These are phyloP conservation scores for Palythoa caribaeorum DNA, from an alignment of 92 coral and sea anemone genomes.

Conservation along the genomic window DNA sequence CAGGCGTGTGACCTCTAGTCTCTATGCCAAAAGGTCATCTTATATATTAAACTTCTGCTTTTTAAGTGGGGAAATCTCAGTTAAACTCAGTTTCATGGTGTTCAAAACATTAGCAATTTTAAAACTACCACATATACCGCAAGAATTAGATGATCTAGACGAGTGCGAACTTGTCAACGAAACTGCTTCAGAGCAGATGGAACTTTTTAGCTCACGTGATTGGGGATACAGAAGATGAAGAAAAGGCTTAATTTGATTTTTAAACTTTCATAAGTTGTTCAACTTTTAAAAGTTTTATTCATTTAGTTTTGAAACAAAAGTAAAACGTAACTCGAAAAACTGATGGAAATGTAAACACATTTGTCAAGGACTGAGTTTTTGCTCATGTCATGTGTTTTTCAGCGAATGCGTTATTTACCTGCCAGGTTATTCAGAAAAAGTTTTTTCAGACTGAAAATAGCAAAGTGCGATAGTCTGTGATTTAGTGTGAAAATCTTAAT, in stretches of 20 bases:
- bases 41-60: too few species aligned
- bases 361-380: neutral
- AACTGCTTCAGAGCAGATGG: conserved; percentile 1
- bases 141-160: neutral
- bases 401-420: too few species aligned
- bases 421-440: too few species aligned
- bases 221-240: neutral
- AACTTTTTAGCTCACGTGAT: neutral
- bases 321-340: neutral
- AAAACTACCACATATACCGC: neutral
- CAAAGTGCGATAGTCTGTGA: too few species aligned
- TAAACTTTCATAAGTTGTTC: neutral
- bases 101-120: neutral
- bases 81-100: neutral
- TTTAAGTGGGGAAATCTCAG: too few species aligned
- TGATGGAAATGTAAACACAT: neutral
- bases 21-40: too few species aligned
- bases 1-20: too few species aligned
- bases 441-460: too few species aligned
- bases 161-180: neutral
- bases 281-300: neutral
- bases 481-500: too few species aligned
- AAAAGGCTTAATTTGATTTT: neutral
- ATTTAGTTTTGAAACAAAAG: neutral
- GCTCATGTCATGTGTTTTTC: too few species aligned